Evolutionary conservation across 2,797 vertebrate species (phyloP), one percentile per base, ranked within the genome.

Genomic region (Anabas testudineus): DNA sequence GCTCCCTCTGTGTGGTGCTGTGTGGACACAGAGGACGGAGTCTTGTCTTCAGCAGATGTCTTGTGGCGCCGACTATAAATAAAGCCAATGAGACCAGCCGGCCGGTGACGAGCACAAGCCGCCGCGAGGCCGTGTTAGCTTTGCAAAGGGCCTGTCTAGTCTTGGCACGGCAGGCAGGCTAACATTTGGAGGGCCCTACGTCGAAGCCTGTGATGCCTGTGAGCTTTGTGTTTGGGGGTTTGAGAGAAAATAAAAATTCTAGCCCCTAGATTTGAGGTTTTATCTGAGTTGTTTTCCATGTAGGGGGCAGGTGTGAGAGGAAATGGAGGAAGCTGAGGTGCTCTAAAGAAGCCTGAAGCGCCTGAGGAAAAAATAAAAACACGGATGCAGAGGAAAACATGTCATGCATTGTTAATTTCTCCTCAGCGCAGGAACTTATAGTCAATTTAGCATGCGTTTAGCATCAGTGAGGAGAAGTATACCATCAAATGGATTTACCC

Each of bases 11-110:
- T 89, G 87, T 46, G 51, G 76, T 76, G 90, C 86, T 87, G 87
- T 83, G 85, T 82, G 87, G 85, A 90, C 86, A 77, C 85, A 82
- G 80, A 84, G 88, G 91, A 93, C 89, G 74, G 76, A 90, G 85
- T 53, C 86, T 80, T 63, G 81, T 87, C 91, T 88, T 83, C 89
- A 93, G 93, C 93, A 94, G 93, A 94, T 94, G 93, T 94, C 93
- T 93, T 34, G 74, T 94, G 92, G 91, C 91, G 84, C 69, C 74
- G 79, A 88, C 92, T 88, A 91, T 93, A 94, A 93, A 94, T 93
- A 93, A 93, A 93, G 88, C 83, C 84, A 86, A 90, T 63, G 79
- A 89, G 90, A 92, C 73, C 87, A 87, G 86, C 84, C 84, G 79
- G 81, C 80, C 67, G 56, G 82, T 75, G 88, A 88, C 80, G 80